Percentiles rank a stretch among this genome's conserved stretches.
phyloP scores from a whole-genome alignment of 2,797 vertebrate genomes.

The Karalla daura region DNA sequence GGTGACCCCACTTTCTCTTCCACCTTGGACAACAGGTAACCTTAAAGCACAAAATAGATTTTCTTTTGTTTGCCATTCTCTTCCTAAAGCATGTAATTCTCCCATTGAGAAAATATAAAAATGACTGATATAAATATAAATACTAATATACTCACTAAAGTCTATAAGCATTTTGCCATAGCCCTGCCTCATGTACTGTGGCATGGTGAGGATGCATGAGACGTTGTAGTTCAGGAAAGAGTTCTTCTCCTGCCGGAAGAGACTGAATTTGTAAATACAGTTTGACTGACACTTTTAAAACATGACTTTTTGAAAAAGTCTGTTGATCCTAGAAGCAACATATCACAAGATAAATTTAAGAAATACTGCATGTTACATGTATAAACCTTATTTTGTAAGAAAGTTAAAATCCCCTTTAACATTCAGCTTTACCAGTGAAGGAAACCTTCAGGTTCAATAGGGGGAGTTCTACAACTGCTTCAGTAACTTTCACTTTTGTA shows the following conservation, averaged over 20 bases:
- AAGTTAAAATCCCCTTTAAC: not conserved
- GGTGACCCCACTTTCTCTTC: conserved; percentile 96
- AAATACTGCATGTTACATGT: not conserved
- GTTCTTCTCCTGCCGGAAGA: conserved; percentile 90
- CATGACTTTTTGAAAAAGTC: no score
- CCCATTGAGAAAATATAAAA: not conserved
- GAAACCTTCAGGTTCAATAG: not conserved
- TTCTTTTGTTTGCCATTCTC: not conserved
- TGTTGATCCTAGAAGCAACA: no score
- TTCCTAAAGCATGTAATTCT: not conserved
- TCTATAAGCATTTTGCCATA: conserved; percentile 99
- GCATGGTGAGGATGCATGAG: conserved; percentile 97
- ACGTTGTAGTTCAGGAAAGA: conserved; percentile 98
- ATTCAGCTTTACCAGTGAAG: not conserved
- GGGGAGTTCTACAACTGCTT: not conserved
- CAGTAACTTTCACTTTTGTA: not conserved
- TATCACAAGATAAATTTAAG: not conserved
- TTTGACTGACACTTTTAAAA: not conserved
- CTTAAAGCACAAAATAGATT: conserved; percentile 63
- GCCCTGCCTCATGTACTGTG: conserved; percentile 96
- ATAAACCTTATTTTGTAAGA: not conserved
- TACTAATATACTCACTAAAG: conserved; percentile 94
- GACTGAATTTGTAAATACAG: not conserved
- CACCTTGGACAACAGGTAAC: conserved; percentile 95
- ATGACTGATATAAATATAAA: not conserved